These are phyloP conservation scores for Eonycteris spelaea DNA, from an alignment of 2,113 vertebrate genomes.

Conservation along the genomic window DNA sequence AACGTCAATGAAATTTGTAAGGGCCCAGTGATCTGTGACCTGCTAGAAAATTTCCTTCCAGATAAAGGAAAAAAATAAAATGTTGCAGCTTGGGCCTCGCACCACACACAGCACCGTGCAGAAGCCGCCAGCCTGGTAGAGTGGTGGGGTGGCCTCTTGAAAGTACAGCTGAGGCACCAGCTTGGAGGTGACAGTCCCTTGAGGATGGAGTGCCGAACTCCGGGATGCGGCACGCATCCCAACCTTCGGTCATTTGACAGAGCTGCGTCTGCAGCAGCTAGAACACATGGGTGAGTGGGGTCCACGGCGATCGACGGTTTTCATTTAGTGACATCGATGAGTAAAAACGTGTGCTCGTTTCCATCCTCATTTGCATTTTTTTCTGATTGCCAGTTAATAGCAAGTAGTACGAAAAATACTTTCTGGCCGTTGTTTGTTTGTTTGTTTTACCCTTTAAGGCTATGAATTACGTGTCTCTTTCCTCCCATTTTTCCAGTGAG, in stretches of 20 bases:
- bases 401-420: neutral
- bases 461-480: neutral
- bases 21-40: neutral
- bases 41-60: neutral
- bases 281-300: neutral
- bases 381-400: neutral
- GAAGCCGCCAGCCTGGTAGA: neutral
- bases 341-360: neutral
- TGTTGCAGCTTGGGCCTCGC: neutral
- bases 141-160: neutral
- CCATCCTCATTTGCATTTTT: neutral
- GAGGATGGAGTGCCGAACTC: neutral
- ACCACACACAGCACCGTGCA: accelerated
- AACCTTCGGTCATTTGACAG: accelerated
- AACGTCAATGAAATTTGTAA: neutral
- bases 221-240: accelerated
- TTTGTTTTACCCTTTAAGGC: neutral
- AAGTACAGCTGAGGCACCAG: neutral
- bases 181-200: accelerated
- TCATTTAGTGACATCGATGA: neutral
- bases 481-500: neutral
- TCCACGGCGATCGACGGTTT: neutral
- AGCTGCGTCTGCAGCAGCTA: accelerated
- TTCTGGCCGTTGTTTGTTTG: neutral
- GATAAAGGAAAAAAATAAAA: neutral